phyloP scores from a whole-genome alignment of 2,113 vertebrate genomes.

The Leiothrix lutea region DNA sequence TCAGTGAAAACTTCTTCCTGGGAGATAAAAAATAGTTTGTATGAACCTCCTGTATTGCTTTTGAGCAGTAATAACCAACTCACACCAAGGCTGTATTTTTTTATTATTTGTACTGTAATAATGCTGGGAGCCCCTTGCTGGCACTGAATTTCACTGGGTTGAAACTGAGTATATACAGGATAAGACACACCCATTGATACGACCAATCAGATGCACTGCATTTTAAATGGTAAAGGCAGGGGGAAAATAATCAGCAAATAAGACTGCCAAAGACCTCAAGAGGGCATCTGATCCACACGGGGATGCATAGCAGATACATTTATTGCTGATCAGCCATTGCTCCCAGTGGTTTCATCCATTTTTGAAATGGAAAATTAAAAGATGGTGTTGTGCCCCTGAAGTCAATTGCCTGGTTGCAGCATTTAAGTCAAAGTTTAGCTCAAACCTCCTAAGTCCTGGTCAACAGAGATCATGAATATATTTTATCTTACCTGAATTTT shows the following conservation, averaged over 20 bases:
- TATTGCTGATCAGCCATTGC: neutral
- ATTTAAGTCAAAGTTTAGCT: neutral
- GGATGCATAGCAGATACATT: neutral
- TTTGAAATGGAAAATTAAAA: neutral
- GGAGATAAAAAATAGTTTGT: conserved; percentile 24
- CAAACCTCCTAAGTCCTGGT: neutral
- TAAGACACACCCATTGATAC: neutral
- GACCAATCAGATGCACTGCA: fast-evolving
- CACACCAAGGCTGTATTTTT: neutral
- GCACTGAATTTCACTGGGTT: neutral
- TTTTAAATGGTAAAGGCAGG: neutral
- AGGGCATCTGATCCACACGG: neutral
- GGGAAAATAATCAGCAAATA: neutral
- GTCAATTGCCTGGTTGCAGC: neutral
- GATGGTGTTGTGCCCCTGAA: neutral
- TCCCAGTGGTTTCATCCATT: neutral
- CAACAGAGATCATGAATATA: neutral
- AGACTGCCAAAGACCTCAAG: neutral
- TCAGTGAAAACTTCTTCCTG: conserved; percentile 42
- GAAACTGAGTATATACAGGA: fast-evolving
- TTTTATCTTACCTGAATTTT: neutral
- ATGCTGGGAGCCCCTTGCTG: neutral
- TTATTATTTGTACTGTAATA: neutral
- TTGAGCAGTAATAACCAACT: neutral
- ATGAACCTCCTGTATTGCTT: neutral